Evolutionary conservation across 1,140 invertebrate genomes (phyloP).

Genomic region (Drosophila pallidifrons): DNA sequence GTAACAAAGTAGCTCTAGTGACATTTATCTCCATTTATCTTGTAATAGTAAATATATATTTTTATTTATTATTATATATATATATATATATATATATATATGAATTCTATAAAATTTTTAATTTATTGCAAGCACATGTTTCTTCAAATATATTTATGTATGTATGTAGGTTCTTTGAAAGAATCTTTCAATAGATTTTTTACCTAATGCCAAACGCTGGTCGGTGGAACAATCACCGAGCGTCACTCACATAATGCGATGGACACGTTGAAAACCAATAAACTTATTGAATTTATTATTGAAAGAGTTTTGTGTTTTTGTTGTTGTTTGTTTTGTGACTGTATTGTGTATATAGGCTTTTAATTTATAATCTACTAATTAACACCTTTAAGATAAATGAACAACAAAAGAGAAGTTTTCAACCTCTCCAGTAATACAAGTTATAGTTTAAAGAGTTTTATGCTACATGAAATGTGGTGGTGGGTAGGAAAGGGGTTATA

Average conservation of each 20-base stretch:
- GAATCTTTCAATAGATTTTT: conserved; percentile 37
- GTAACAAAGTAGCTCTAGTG: conserved; percentile 53
- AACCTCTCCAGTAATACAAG: conserved; percentile 35
- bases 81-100: conserved; percentile 20
- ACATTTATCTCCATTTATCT: conserved; percentile 38
- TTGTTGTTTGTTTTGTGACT: conserved; percentile 28
- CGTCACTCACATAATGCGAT: conserved; percentile 50
- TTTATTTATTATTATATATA: conserved; percentile 15
- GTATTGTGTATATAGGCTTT: conserved; percentile 26
- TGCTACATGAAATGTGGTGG: conserved; percentile 23
- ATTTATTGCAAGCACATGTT: conserved; percentile 57
- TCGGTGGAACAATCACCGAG: conserved; percentile 32
- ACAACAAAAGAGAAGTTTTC: conserved; percentile 45
- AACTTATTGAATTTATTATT: conserved; percentile 22
- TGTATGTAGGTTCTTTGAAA: conserved; percentile 36
- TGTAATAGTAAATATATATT: conserved; percentile 53
- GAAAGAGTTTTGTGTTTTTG: conserved; percentile 5
- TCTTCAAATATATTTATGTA: conserved; percentile 24
- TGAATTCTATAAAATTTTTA: conserved; percentile 44
- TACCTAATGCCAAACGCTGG: conserved; percentile 36
- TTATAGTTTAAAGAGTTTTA: conserved; percentile 19
- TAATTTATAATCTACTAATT: conserved; percentile 44
- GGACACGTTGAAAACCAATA: conserved; percentile 41
- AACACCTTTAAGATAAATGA: conserved; percentile 46
- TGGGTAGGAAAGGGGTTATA: not conserved